A percentile compares a stretch with the other conserved stretches of the same genome.
phyloP scores from a whole-genome alignment of 1,140 invertebrate genomes.

The Caerostris darwini region DNA sequence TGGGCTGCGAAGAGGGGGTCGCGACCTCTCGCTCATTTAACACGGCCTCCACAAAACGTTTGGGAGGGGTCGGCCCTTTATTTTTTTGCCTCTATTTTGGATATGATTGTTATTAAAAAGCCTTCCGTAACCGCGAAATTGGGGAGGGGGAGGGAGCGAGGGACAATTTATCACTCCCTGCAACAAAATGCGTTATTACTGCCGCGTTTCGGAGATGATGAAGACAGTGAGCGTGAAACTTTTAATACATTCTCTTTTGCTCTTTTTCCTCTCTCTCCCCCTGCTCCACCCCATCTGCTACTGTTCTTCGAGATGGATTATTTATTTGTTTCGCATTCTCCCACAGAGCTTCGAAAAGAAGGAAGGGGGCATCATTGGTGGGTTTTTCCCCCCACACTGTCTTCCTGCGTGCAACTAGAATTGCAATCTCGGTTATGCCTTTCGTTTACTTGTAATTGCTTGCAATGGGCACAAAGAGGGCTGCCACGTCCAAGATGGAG shows the following conservation, averaged over 20 bases:
- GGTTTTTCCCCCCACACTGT: neutral
- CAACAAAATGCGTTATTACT: conserved; percentile 61
- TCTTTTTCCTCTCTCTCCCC: neutral
- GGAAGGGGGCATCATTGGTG: neutral
- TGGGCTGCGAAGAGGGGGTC: conserved; percentile 32
- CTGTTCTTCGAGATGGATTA: neutral
- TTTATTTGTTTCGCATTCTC: conserved; percentile 4
- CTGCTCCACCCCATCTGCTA: neutral
- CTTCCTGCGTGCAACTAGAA: too few species aligned
- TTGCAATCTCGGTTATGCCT: too few species aligned
- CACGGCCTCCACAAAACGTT: conserved; percentile 44
- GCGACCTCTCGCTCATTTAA: conserved; percentile 32
- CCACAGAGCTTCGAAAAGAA: neutral
- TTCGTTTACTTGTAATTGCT: too few species aligned
- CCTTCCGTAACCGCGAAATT: neutral
- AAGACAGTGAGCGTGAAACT: conserved; percentile 29
- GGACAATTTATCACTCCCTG: conserved; percentile 48
- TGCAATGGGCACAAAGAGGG: too few species aligned
- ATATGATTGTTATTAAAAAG: conserved; percentile 10
- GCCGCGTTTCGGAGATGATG: conserved; percentile 55
- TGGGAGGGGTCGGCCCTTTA: conserved; percentile 23
- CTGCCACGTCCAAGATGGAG: too few species aligned
- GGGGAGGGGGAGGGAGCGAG: neutral
- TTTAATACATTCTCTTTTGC: neutral
- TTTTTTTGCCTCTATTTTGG: neutral